phyloP scores from a whole-genome alignment of 1,140 invertebrate genomes.

The Conus ventricosus region DNA sequence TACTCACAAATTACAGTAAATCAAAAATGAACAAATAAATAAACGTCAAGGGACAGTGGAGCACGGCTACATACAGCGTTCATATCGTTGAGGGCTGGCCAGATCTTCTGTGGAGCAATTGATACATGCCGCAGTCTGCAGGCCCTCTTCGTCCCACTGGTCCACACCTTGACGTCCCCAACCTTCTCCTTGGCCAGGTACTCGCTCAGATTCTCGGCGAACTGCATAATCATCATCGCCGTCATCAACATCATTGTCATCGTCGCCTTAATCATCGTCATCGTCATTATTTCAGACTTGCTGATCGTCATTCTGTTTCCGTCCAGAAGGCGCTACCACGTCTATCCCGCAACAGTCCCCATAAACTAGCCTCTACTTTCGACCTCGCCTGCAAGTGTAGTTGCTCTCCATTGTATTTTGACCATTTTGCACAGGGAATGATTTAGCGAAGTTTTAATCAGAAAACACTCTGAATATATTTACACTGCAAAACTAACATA shows the following conservation, averaged over 20 bases:
- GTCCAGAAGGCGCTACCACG: no score
- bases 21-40: no score
- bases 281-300: background rate
- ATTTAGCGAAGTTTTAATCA: no score
- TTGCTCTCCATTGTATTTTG: no score
- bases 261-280: background rate
- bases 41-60: no score
- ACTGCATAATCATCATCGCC: background rate
- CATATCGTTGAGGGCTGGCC: background rate
- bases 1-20: no score
- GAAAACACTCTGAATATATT: no score
- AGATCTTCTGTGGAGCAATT: background rate
- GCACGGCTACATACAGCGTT: background rate
- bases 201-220: background rate
- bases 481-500: no score
- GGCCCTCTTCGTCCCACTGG: background rate
- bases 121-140: background rate
- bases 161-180: background rate
- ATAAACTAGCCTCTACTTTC: no score
- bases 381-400: no score
- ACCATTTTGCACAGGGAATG: no score
- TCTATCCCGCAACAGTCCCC: no score
- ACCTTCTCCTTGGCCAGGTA: background rate
- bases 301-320: background rate
- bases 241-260: background rate